Percentiles rank a stretch among this genome's conserved stretches.
phyloP scores from a whole-genome alignment of 2,113 vertebrate genomes.

The Synchiropus splendidus region DNA sequence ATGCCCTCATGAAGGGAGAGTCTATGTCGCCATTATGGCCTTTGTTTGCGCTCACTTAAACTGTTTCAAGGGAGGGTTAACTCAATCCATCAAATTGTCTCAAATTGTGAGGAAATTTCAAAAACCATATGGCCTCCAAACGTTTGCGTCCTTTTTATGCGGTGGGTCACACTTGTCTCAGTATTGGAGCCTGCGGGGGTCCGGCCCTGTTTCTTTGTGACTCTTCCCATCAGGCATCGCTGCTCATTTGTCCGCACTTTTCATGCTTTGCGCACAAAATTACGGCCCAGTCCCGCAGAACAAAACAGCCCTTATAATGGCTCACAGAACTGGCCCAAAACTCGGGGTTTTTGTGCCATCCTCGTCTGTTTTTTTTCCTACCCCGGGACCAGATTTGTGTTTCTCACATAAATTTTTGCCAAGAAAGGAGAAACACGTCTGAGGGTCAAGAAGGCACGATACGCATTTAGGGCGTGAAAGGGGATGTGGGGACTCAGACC shows the following conservation, averaged over 20 bases:
- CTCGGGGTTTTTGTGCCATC: conserved; percentile 70
- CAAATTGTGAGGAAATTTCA: conserved; percentile 99
- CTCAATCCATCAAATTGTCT: conserved; percentile 99
- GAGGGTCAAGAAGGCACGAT: conserved; percentile 79
- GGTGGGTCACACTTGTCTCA: conserved; percentile 93
- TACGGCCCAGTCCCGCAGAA: conserved; percentile 88
- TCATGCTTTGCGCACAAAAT: conserved; percentile 99
- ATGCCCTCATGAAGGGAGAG: conserved; percentile 81
- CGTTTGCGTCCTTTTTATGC: conserved; percentile 88
- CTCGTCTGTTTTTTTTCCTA: conserved; percentile 45
- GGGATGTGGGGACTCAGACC: conserved; percentile 46
- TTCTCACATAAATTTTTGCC: conserved; percentile 99
- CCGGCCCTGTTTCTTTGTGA: conserved; percentile 88
- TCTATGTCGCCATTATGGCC: conserved; percentile 84
- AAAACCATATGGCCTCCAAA: conserved; percentile 99
- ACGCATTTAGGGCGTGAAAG: conserved; percentile 67
- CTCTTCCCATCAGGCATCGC: conserved; percentile 92
- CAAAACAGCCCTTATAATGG: conserved; percentile 87
- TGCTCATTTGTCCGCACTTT: conserved; percentile 99
- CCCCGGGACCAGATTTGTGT: conserved; percentile 87
- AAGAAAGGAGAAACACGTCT: conserved; percentile 81
- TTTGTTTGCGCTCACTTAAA: conserved; percentile 88
- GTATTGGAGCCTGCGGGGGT: conserved; percentile 92
- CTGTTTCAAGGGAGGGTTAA: conserved; percentile 92
- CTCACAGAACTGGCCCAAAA: conserved; percentile 78